Conservation (phyloP, 2,797 vertebrate species). For the Onychomys leucogaster region DNA sequence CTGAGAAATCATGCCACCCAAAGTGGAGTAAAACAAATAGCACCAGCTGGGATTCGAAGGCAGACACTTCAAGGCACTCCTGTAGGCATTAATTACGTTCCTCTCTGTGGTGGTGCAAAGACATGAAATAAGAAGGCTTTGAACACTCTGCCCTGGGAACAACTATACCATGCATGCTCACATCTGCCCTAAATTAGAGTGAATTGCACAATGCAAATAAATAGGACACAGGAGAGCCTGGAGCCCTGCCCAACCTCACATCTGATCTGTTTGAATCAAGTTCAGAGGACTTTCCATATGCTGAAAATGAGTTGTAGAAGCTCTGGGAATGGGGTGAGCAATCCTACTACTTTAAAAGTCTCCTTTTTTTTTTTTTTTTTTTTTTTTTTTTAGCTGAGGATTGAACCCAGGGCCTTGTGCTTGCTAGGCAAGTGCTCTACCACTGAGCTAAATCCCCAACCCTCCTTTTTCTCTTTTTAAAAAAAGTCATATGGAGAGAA, state of each 20-base stretch:
- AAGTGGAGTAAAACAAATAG: background rate
- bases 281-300: background rate
- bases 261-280: background rate
- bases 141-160: background rate
- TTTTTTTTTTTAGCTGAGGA: no score
- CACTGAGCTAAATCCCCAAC: no score
- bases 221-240: constrained; percentile 13
- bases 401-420: no score
- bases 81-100: background rate
- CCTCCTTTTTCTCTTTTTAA: background rate
- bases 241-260: background rate
- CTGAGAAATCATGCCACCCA: constrained; percentile 32
- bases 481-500: background rate
- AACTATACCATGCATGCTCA: background rate
- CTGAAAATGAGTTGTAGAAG: constrained; percentile 31
- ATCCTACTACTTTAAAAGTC: background rate
- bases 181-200: constrained; percentile 65
- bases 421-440: no score
- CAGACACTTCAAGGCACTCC: background rate
- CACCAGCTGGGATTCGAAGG: background rate
- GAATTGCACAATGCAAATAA: constrained; percentile 57
- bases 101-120: background rate
- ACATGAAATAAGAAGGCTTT: constrained; percentile 4
- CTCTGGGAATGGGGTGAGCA: background rate
- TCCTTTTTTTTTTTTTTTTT: background rate